phyloP scores from a whole-genome alignment of 1,140 invertebrate genomes.

The Calliphora vicina region DNA sequence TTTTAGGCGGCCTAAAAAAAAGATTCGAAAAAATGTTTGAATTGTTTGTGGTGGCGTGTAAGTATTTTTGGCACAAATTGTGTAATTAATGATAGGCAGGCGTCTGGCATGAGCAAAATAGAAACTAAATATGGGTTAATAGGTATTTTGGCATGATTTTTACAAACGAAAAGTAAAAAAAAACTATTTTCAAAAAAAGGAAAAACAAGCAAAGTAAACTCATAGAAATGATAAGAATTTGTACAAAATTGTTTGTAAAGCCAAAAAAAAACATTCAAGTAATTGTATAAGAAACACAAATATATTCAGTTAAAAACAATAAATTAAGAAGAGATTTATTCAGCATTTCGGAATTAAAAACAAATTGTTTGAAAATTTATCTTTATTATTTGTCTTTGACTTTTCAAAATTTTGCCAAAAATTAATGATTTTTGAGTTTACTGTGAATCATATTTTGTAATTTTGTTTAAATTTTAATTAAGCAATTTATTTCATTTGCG shows the following conservation, averaged over 20 bases:
- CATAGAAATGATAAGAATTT: neutral
- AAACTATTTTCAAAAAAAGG: too few species aligned
- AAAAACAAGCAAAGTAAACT: neutral
- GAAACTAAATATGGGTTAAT: slow-evolving; percentile 31
- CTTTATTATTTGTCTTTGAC: neutral
- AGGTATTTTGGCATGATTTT: slow-evolving; percentile 25
- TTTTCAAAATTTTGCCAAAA: too few species aligned
- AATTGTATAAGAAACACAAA: too few species aligned
- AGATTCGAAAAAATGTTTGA: neutral
- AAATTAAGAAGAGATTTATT: too few species aligned
- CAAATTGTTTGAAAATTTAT: neutral
- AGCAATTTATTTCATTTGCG: neutral
- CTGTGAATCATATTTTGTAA: neutral
- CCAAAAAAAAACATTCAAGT: neutral
- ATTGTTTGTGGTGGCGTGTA: neutral
- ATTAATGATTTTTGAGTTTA: too few species aligned
- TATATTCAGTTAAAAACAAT: too few species aligned
- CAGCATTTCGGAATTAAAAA: too few species aligned
- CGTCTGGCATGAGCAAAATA: slow-evolving; percentile 24
- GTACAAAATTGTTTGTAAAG: neutral
- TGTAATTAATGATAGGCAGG: slow-evolving; percentile 31
- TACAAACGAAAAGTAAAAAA: neutral
- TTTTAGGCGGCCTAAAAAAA: slow-evolving; percentile 21
- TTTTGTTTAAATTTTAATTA: neutral
- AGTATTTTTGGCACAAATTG: slow-evolving; percentile 4